These are phyloP conservation scores for Beris chalybata DNA, from an alignment of 2,888 invertebrate species.

Conservation along the genomic window DNA sequence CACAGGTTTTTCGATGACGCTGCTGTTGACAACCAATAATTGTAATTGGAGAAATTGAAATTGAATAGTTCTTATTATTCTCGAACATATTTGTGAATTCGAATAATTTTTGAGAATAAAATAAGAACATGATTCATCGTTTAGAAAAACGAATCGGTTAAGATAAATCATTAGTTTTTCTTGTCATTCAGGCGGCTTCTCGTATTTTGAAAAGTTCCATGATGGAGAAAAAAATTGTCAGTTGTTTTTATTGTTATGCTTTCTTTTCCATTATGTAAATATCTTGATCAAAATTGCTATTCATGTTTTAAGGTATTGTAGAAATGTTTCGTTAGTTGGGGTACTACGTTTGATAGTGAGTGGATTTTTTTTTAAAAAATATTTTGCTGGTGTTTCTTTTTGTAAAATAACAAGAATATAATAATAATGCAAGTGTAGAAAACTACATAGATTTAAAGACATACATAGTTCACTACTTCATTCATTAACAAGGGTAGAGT, in stretches of 20 bases:
- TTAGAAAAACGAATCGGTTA: not conserved
- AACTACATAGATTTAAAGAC: not conserved
- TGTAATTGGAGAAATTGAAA: constrained; percentile 23
- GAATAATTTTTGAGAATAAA: constrained; percentile 6
- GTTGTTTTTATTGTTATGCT: constrained; percentile 10
- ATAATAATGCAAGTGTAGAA: too few relatives aligned
- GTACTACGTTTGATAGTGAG: too few relatives aligned
- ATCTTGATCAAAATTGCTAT: not conserved
- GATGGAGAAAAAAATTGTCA: constrained; percentile 13
- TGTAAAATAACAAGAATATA: too few relatives aligned
- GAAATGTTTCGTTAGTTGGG: not conserved
- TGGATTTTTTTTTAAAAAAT: not conserved
- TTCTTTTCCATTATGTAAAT: too few relatives aligned
- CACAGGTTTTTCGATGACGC: constrained; percentile 42
- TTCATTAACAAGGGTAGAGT: not conserved
- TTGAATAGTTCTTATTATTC: constrained; percentile 5
- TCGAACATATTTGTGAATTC: not conserved
- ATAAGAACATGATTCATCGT: not conserved
- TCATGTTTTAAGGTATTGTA: constrained; percentile 14
- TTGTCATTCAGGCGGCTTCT: constrained; percentile 1
- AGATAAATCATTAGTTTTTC: not conserved
- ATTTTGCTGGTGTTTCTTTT: too few relatives aligned
- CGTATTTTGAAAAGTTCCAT: not conserved
- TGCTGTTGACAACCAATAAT: constrained; percentile 36
- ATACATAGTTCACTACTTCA: not conserved